Evolutionary conservation across 2,113 vertebrate genomes (phyloP).

Genomic region (Garra rufa): DNA sequence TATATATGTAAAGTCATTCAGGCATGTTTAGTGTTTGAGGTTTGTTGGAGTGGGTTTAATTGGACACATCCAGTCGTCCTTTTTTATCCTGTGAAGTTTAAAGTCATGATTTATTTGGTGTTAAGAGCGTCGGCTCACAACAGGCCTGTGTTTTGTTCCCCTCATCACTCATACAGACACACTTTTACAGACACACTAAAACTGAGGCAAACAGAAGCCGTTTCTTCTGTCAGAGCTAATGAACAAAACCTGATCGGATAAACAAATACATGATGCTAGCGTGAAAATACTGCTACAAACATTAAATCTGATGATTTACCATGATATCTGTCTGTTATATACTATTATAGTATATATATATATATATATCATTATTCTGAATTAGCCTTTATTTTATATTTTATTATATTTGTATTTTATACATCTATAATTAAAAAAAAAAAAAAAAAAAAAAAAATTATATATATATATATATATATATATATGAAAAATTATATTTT

Average conservation of each 20-base stretch:
- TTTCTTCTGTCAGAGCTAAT: conserved; percentile 55
- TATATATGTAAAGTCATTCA: too few species aligned
- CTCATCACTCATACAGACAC: conserved; percentile 38
- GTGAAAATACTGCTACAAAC: too few species aligned
- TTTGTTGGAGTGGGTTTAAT: background rate
- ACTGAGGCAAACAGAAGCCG: conserved; percentile 62
- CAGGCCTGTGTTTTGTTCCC: conserved; percentile 9
- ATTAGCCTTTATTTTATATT: too few species aligned
- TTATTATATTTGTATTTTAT: too few species aligned
- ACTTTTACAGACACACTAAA: conserved; percentile 73
- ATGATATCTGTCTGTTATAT: too few species aligned
- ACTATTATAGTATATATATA: too few species aligned
- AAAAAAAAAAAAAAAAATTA: too few species aligned
- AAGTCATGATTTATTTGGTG: conserved; percentile 60
- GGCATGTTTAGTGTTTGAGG: background rate
- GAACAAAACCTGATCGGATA: background rate
- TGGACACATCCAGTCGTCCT: conserved; percentile 35
- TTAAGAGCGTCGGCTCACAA: conserved; percentile 27
- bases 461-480: too few species aligned
- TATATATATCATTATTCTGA: too few species aligned
- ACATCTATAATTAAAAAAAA: too few species aligned
- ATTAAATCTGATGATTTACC: too few species aligned
- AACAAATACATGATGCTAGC: background rate
- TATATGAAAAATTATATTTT: too few species aligned
- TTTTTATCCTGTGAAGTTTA: conserved; percentile 2